Evolutionary conservation across 2,797 vertebrate genomes (phyloP).

Genomic region (Scolopax bukidnonensis): DNA sequence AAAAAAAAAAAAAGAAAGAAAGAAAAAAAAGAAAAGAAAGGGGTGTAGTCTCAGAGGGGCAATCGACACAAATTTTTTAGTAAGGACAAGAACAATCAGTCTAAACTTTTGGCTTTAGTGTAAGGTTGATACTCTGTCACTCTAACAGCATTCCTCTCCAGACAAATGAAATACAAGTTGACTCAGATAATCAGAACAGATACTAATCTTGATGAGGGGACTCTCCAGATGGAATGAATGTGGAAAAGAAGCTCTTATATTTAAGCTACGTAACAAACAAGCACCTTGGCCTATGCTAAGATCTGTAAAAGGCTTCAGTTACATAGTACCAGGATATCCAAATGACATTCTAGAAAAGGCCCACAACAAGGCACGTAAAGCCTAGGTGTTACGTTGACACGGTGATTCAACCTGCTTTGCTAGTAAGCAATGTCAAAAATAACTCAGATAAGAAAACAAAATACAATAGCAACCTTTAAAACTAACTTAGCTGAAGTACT

Average conservation of each 20-base stretch:
- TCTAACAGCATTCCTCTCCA: background rate
- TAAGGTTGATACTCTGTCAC: background rate
- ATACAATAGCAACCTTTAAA: constrained; percentile 8
- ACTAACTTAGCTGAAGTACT: background rate
- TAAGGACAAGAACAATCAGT: no score
- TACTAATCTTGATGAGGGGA: background rate
- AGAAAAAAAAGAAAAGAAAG: no score
- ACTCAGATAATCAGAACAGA: background rate
- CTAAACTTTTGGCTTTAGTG: background rate
- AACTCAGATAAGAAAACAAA: background rate
- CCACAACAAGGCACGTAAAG: background rate
- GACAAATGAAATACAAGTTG: background rate
- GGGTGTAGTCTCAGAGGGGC: background rate
- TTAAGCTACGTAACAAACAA: background rate
- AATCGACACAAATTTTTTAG: background rate
- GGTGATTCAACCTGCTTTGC: background rate
- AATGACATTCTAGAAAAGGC: background rate
- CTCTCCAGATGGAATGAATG: background rate
- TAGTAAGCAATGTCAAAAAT: constrained; percentile 24
- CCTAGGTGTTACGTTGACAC: background rate
- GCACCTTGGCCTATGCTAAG: background rate
- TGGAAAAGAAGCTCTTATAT: background rate
- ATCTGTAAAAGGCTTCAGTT: background rate
- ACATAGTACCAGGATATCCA: background rate
- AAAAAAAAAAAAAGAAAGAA: background rate